Base-by-base conservation (phyloP, 2,797 vertebrate species). In the Steatocranus sp. region DNA sequence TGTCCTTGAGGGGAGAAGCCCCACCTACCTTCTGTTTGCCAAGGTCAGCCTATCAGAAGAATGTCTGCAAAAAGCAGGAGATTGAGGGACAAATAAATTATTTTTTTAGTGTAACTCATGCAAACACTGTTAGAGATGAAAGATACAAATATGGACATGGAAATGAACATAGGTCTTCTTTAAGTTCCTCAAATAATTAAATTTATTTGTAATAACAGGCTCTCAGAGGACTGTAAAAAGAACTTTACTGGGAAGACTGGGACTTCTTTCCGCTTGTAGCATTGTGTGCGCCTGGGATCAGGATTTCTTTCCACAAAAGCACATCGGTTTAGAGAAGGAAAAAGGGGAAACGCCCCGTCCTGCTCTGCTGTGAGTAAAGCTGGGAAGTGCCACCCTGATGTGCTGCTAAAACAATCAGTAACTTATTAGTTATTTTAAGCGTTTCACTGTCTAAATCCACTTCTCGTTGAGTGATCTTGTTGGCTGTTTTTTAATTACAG, bases 81-180 rank as follows among this genome's bases (percentile, higher is more conserved):
- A 15, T 0, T 0, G 2, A 10, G 0, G 23, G 38, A 3, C 3
- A 58, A 3, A 2, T 6, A 2, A 12, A 1, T 66, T 0, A 3
- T 66, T 46, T n/a, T 66, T 70, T 66, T 17, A 18, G 23, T 11
- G 23, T 3, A 30, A 70, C 41, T 70, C 15, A 70, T 46, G 23
- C 66, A 70, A 70, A 70, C 1, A 27, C 9, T 18, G 2, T 46
- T 70, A 46, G 4, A 27, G 38, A 0, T 27, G 23, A 70, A 46
- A 46, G 15, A 20, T 43, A 7, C 41, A 68, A 8, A 36, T 12
- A 34, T 0, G 15, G 2, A 36, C 6, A 38, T 63, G 1, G 8
- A 36, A 32, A 18, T 34, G 17, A 34, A 36, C 10, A 12, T 8
- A 1, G 56, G 15, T 8, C 9, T 18, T 30, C 27, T 46, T 46